Evolutionary conservation across 2,113 vertebrate species (phyloP), one percentile per base, ranked within the genome.

Genomic region (Bagarius yarrelli): DNA sequence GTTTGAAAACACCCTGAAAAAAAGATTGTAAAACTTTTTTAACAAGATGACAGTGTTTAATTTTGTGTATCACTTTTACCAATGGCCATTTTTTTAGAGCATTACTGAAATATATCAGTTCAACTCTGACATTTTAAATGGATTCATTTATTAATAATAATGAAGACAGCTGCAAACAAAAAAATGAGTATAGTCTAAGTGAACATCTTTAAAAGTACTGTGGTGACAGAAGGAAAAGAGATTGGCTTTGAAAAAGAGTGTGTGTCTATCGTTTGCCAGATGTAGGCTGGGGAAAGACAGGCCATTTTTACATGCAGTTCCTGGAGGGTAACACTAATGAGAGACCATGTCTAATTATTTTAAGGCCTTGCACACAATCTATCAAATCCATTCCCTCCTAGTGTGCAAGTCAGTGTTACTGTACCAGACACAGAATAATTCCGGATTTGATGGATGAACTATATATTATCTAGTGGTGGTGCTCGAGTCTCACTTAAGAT

Each of bases 291-390:
- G 18, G 34, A 14, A 19, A 18, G 19, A 1, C 18, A 19, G 8
- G 4, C 19, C 30, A 8, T 30, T 66, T 64, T 64, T 30, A 61
- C 27, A 64, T 44, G 40, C 36, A 14, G 5, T 47, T 47, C n/a
- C n/a, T 70, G 40, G 44, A 67, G 4, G 64, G 19, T 67, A 23
- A 18, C 34, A 47, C 66, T 69, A 47, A 67, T 67, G 6, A 34
- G 2, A 47, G 66, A 70, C 40, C 40, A 69, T 69, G 23, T 16
- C 21, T 16, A 70, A 47, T 69, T 69, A 69, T 67, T 69, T 69
- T 56, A 27, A 70, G n/a, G 2, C 23, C 25, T 18, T 71, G 15
- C 25, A 71, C 25, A 52, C 15, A 52, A 52, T 52, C 25, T 2
- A 4, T 52, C 27, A 14, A 52, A 27, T 40, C 36, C 36, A 30